Base-by-base conservation (phyloP, 2,888 invertebrate species). In the Archaeoteleia sp. region DNA sequence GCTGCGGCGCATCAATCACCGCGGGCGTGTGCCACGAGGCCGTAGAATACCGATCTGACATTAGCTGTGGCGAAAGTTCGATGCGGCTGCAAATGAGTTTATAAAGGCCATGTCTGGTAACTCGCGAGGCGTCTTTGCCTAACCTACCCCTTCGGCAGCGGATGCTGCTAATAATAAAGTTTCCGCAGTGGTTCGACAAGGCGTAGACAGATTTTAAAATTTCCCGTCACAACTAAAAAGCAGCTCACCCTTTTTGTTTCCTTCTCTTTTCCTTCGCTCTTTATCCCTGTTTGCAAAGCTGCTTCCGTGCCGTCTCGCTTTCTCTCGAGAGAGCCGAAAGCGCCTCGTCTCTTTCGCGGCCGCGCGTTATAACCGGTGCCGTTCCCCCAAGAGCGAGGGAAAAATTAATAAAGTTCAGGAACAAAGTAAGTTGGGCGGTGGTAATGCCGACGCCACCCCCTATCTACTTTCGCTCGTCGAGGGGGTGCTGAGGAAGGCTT, bases 391-490 rank as follows among this genome's bases (percentile, higher is more conserved):
- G 82, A 82, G 82, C 81, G 77, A 82, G 83, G 83, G 85, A 85
- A 85, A 85, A 85, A 85, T 85, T 85, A 85, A 85, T 85, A 85
- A 85, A 85, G 84, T 85, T 85, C 80, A 83, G 84, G 83, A 85
- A 85, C 85, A 85, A 85, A 85, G 85, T 85, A 85, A 85, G 83
- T 85, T 84, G 83, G 79, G 80, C 79, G 79, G 78, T 79, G 68
- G 81, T 84, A 84, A 84, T 83, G 82, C 83, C 80, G 74, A 53
- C 62, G 54, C 71, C 58, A 20, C 54, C 32, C 62, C 46, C 46
- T 48, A 34, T 15, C 57, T 46, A 58, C 63, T 61, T 42, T 55
- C 49, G 37, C 54, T 67, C 62, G 48, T 43, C 35, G 43, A 57
- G 57, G 49, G 43, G 48, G 54, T 48, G 49, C 46, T 40, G 51